A percentile compares a stretch with the other conserved stretches of the same genome.
Evolutionary conservation across 2,797 vertebrate species (phyloP).

Genomic region (Esox masquinongy): DNA sequence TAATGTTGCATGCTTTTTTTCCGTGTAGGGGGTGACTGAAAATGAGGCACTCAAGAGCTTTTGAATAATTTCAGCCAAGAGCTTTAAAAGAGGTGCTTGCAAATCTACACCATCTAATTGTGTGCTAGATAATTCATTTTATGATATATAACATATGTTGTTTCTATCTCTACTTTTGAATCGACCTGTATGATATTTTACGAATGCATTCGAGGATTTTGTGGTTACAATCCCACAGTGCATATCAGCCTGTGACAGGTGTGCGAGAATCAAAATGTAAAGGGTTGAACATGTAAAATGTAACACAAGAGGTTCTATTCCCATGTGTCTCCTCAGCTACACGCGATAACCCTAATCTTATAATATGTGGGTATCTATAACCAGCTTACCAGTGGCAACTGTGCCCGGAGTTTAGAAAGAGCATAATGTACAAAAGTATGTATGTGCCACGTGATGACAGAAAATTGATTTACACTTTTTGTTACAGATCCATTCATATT

Average conservation of each 20-base stretch:
- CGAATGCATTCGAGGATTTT: too few relatives aligned
- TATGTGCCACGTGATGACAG: too few relatives aligned
- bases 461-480: neutral
- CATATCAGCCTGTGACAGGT: slow-evolving; percentile 10
- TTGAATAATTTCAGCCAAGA: too few relatives aligned
- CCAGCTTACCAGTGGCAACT: slow-evolving; percentile 41
- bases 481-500: slow-evolving; percentile 9
- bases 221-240: too few relatives aligned
- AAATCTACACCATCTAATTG: neutral
- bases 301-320: slow-evolving; percentile 43
- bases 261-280: slow-evolving; percentile 23
- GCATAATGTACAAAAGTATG: neutral
- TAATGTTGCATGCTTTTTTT: neutral
- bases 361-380: slow-evolving; percentile 44
- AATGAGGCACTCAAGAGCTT: too few relatives aligned
- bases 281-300: slow-evolving; percentile 24
- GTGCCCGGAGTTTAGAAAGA: slow-evolving; percentile 38
- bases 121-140: neutral
- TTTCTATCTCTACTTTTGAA: too few relatives aligned
- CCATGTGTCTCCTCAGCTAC: slow-evolving; percentile 45
- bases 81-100: too few relatives aligned
- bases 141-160: too few relatives aligned
- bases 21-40: neutral
- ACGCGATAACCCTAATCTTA: slow-evolving; percentile 62
- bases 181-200: too few relatives aligned